Conservation (phyloP, 2,888 invertebrate genomes). For the Cataglyphis altisquamis region DNA sequence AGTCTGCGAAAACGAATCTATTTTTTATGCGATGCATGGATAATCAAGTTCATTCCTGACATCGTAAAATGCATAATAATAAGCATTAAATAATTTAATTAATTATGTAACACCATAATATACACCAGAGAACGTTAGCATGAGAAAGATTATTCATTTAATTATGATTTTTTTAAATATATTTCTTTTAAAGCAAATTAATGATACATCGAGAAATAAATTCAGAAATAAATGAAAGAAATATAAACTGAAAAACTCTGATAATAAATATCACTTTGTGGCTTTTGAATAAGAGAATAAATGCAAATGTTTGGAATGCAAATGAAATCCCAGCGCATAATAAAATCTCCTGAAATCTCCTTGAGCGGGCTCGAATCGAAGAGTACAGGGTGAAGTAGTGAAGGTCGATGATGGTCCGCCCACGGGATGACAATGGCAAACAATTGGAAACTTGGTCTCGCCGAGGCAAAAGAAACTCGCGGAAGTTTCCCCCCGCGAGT, state of each 20-base stretch:
- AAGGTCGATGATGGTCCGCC: slow-evolving; percentile 17
- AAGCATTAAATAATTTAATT: slow-evolving; percentile 68
- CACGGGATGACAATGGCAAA: slow-evolving; percentile 28
- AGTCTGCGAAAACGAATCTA: not conserved
- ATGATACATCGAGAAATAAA: not conserved
- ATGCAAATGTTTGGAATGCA: slow-evolving; percentile 1
- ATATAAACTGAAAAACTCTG: not conserved
- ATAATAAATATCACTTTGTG: slow-evolving; percentile 7
- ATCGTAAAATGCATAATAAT: slow-evolving; percentile 53
- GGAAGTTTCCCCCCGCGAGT: not conserved
- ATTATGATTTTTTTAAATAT: not conserved
- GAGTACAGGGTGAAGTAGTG: not conserved
- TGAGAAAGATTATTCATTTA: not conserved
- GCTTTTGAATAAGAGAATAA: slow-evolving; percentile 28
- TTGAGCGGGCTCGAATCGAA: slow-evolving; percentile 10
- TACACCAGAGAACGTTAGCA: slow-evolving; percentile 8
- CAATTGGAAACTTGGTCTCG: slow-evolving; percentile 35
- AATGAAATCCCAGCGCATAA: slow-evolving; percentile 31
- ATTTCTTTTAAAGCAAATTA: not conserved
- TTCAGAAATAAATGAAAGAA: not conserved
- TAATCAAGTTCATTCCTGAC: not conserved
- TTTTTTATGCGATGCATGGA: not conserved
- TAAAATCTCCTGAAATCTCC: slow-evolving; percentile 8
- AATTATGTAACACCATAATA: slow-evolving; percentile 5
- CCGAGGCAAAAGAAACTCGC: not conserved